Conservation (phyloP, 2,888 invertebrate species). For the Pediacus dermestoides region DNA sequence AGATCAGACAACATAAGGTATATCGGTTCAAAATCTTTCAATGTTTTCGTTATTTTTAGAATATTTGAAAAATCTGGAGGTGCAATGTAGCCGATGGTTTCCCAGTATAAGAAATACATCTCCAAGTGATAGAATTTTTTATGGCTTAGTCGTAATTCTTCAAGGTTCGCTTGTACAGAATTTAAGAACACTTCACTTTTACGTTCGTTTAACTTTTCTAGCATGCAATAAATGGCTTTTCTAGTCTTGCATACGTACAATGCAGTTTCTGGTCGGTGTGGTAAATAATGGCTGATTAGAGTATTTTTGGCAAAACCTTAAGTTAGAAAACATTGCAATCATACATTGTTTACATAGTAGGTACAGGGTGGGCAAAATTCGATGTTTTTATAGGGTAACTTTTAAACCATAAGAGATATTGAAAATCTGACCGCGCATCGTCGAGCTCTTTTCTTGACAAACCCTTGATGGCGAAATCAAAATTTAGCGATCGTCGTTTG, state of each 20-base stretch:
- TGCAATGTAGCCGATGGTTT: constrained; percentile 31
- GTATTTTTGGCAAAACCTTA: constrained; percentile 26
- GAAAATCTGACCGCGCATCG: no score
- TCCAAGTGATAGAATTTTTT: constrained; percentile 36
- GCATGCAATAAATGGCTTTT: constrained; percentile 50
- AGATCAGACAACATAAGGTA: no score
- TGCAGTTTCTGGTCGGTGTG: constrained; percentile 40
- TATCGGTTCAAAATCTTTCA: no score
- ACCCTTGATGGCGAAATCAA: no score
- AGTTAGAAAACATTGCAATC: constrained; percentile 10
- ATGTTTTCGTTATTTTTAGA: constrained; percentile 32
- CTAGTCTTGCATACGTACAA: constrained; percentile 47
- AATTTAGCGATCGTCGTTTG: no score
- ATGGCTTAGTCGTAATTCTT: constrained; percentile 22
- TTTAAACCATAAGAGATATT: no score
- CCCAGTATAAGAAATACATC: constrained; percentile 41
- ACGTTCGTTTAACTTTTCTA: constrained; percentile 45
- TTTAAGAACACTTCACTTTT: constrained; percentile 37
- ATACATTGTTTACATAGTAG: constrained; percentile 20
- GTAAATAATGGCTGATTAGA: constrained; percentile 29
- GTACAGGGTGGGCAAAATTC: no score
- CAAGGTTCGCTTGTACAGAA: constrained; percentile 28
- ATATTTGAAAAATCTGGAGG: constrained; percentile 32
- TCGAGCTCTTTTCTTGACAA: no score
- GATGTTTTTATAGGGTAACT: no score